A percentile compares a stretch with the other conserved stretches of the same genome.
These are phyloP conservation scores for Trichomycterus rosablanca DNA, from an alignment of 2,113 vertebrate species.

Conservation along the genomic window DNA sequence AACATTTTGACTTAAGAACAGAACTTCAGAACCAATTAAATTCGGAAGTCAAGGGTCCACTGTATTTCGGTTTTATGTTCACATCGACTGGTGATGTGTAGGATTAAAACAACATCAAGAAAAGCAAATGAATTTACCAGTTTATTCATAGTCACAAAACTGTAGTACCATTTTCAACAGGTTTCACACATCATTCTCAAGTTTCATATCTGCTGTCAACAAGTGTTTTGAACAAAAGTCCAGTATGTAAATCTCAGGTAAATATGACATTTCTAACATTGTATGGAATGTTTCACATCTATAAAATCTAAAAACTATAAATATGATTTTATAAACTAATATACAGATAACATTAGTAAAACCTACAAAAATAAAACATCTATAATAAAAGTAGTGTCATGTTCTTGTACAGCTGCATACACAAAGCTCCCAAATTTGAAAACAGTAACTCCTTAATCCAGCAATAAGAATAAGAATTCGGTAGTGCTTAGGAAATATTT, in stretches of 20 bases:
- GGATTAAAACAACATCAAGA: neutral
- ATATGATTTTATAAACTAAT: constrained; percentile 36
- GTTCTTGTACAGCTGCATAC: neutral
- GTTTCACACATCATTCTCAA: constrained; percentile 14
- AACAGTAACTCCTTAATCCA: neutral
- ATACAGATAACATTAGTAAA: constrained; percentile 44
- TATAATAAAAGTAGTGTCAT: constrained; percentile 43
- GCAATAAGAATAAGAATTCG: constrained; percentile 25
- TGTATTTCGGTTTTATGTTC: too few relatives aligned
- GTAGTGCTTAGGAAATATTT: constrained; percentile 36
- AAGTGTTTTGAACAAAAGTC: too few relatives aligned
- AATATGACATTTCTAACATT: too few relatives aligned
- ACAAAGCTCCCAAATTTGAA: neutral
- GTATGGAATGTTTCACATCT: neutral
- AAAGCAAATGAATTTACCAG: neutral
- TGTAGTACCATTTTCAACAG: constrained; percentile 23
- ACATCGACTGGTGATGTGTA: too few relatives aligned
- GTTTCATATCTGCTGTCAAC: too few relatives aligned
- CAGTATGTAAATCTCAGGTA: neutral
- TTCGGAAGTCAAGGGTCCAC: too few relatives aligned
- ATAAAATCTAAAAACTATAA: constrained; percentile 29
- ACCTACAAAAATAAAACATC: constrained; percentile 42
- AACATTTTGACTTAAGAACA: too few relatives aligned
- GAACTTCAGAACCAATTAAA: too few relatives aligned
- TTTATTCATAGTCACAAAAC: constrained; percentile 26